These are phyloP conservation scores for Miltochrista miniata DNA, from an alignment of 2,888 invertebrate genomes.

Conservation along the genomic window DNA sequence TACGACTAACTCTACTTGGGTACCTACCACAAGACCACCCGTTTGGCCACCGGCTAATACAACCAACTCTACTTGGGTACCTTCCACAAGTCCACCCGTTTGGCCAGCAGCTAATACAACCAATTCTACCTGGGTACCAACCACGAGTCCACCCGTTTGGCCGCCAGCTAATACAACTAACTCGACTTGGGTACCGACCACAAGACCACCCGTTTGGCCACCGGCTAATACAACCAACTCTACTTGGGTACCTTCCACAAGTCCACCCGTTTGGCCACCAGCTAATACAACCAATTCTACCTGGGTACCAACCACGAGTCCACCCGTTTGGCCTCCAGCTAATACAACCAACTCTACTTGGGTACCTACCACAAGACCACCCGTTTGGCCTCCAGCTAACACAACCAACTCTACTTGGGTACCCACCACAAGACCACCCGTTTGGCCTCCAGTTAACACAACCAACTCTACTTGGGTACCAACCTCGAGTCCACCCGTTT, in stretches of 20 bases:
- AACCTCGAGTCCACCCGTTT: background rate
- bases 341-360: background rate
- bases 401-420: background rate
- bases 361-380: background rate
- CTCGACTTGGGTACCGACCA: too few relatives aligned
- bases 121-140: background rate
- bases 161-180: background rate
- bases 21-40: background rate
- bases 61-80: too few relatives aligned
- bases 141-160: background rate
- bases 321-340: background rate
- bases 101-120: background rate
- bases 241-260: background rate
- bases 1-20: background rate
- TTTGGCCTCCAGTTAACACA: background rate
- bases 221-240: background rate
- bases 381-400: background rate
- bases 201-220: too few relatives aligned
- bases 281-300: background rate
- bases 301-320: background rate
- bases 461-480: background rate
- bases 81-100: too few relatives aligned
- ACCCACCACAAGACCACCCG: too few relatives aligned
- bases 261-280: background rate
- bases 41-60: background rate